Evolutionary conservation across 2,888 invertebrate genomes (phyloP).

Genomic region (Camponotus fellah): DNA sequence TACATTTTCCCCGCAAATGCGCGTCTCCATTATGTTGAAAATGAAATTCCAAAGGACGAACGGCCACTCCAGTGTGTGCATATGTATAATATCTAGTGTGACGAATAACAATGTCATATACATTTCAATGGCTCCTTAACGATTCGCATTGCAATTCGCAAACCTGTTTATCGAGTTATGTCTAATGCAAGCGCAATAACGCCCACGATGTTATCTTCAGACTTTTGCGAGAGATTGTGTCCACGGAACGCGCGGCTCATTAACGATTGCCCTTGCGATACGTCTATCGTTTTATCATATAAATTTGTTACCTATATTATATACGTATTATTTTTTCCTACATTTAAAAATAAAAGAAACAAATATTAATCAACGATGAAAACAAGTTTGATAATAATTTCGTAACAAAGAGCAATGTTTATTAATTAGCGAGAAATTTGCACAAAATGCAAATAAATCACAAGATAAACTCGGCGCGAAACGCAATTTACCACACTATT

Average conservation of each 20-base stretch:
- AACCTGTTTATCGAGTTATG: slow-evolving; percentile 76
- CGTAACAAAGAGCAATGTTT: neutral
- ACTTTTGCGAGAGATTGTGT: slow-evolving; percentile 51
- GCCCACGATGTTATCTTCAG: slow-evolving; percentile 60
- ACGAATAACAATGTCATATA: slow-evolving; percentile 73
- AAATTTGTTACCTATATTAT: neutral
- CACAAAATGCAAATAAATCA: neutral
- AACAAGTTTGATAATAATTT: too few species aligned
- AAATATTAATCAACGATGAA: neutral
- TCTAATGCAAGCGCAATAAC: slow-evolving; percentile 64
- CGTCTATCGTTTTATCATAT: neutral
- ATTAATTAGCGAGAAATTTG: neutral
- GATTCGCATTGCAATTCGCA: slow-evolving; percentile 70
- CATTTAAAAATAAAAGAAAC: neutral
- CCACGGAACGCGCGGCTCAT: slow-evolving; percentile 14
- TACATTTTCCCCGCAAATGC: slow-evolving; percentile 20
- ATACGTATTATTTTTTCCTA: neutral
- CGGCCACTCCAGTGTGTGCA: slow-evolving; percentile 23
- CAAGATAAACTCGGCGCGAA: neutral
- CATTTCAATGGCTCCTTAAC: slow-evolving; percentile 76
- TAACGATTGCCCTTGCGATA: slow-evolving; percentile 20
- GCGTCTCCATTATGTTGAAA: slow-evolving; percentile 17
- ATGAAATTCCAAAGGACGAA: slow-evolving; percentile 59
- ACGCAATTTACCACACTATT: neutral
- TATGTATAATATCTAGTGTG: slow-evolving; percentile 27